Evolutionary conservation across 1,140 invertebrate genomes (phyloP).

Genomic region (Cepaea nemoralis): DNA sequence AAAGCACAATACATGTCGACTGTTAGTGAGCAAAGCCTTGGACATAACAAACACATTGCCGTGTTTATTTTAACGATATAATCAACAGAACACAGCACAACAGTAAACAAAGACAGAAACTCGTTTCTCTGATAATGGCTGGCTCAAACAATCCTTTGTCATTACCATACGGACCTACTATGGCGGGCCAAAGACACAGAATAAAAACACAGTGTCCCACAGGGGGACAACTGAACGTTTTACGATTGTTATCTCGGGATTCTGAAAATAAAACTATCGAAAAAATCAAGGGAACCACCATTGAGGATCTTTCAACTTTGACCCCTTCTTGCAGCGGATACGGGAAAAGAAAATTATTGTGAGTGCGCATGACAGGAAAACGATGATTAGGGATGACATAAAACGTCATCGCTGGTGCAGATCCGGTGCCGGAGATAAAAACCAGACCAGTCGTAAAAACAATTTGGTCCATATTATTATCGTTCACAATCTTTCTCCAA

Average conservation of each 20-base stretch:
- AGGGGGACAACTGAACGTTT: neutral
- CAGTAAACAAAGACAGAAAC: neutral
- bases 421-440: neutral
- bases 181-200: neutral
- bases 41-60: conserved; percentile 4
- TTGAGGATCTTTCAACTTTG: neutral
- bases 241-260: neutral
- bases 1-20: neutral
- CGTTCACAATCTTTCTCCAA: neutral
- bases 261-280: neutral
- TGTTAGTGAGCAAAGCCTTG: neutral
- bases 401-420: conserved; percentile 24
- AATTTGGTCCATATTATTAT: conserved; percentile 24
- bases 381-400: conserved; percentile 28
- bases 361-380: conserved; percentile 19
- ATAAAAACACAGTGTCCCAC: neutral
- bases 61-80: neutral
- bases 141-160: neutral
- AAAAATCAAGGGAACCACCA: neutral
- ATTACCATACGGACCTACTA: neutral
- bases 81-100: neutral
- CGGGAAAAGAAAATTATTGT: neutral
- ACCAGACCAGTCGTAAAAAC: conserved; percentile 30
- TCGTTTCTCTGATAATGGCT: neutral
- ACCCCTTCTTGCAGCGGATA: neutral